Evolutionary conservation across 37 sponge, comb jelly and placozoan species (phyloP).

Genomic region (Hexactinellida sp.): DNA sequence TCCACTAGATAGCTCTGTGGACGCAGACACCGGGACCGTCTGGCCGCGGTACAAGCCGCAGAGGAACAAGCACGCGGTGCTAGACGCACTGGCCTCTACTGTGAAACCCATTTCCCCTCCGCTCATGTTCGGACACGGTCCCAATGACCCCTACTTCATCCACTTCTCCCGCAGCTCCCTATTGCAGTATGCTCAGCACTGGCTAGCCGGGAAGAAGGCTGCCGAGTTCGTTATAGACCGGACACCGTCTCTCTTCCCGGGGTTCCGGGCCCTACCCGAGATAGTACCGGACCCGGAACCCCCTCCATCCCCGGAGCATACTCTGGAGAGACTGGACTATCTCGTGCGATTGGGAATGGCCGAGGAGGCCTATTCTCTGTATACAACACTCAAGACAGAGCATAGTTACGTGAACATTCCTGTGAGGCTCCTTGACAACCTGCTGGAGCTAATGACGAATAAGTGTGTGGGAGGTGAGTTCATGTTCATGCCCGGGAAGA

Average conservation of each 20-base stretch:
- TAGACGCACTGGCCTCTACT: slow-evolving; percentile 43
- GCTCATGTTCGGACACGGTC: slow-evolving; percentile 27
- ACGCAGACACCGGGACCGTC: not conserved
- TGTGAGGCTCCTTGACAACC: not conserved
- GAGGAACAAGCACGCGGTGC: slow-evolving; percentile 43
- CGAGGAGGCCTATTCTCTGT: not conserved
- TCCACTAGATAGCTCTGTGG: not conserved
- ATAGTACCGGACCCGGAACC: not conserved
- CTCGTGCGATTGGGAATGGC: not conserved
- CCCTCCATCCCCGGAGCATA: not conserved
- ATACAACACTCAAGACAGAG: not conserved
- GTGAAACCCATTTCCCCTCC: slow-evolving; percentile 26
- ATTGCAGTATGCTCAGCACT: slow-evolving; percentile 31
- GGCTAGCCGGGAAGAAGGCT: slow-evolving; percentile 47
- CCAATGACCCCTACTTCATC: slow-evolving; percentile 23
- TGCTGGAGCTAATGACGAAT: not conserved
- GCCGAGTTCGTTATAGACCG: slow-evolving; percentile 40
- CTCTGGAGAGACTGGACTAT: not conserved
- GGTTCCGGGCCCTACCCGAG: not conserved
- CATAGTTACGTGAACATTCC: not conserved
- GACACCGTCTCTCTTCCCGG: slow-evolving; percentile 39
- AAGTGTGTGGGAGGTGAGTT: not conserved
- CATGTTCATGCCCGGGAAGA: not conserved
- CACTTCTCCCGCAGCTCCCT: not conserved
- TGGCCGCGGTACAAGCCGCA: not conserved